Percentiles rank a stretch among this genome's conserved stretches.
phyloP scores from a whole-genome alignment of 1,140 invertebrate species.

The Drosophila willistoni region DNA sequence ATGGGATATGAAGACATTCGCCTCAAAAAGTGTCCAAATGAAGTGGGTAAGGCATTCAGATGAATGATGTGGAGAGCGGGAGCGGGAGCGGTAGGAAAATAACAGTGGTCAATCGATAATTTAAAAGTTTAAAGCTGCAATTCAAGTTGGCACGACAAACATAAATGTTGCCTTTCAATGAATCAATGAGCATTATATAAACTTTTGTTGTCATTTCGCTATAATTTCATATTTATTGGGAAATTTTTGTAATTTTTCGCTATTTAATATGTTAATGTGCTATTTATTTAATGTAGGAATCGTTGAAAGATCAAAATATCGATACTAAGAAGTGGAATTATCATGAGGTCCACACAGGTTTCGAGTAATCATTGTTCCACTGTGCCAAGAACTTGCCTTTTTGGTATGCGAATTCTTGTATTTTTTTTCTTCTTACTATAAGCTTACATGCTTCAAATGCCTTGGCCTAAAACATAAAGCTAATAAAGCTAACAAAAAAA shows the following conservation, averaged over 20 bases:
- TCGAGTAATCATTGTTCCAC: neutral
- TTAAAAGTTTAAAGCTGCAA: neutral
- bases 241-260: too few species aligned
- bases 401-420: neutral
- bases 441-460: constrained; percentile 50
- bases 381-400: neutral
- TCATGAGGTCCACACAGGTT: too few species aligned
- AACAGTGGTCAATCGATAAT: constrained; percentile 4
- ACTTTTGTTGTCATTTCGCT: too few species aligned
- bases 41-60: constrained; percentile 8
- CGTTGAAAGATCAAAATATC: too few species aligned
- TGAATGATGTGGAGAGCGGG: too few species aligned
- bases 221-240: too few species aligned
- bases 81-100: neutral
- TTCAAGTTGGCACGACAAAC: too few species aligned
- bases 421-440: constrained; percentile 8
- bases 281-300: too few species aligned
- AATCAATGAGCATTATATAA: too few species aligned
- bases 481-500: constrained; percentile 9
- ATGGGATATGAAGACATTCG: constrained; percentile 16
- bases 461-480: constrained; percentile 2
- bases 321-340: too few species aligned
- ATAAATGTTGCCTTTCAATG: too few species aligned
- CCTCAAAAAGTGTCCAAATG: constrained; percentile 17
- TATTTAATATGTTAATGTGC: too few species aligned